A percentile compares a stretch with the other conserved stretches of the same genome.
Evolutionary conservation across 2,888 invertebrate genomes (phyloP).

Genomic region (Orthosia cruda): DNA sequence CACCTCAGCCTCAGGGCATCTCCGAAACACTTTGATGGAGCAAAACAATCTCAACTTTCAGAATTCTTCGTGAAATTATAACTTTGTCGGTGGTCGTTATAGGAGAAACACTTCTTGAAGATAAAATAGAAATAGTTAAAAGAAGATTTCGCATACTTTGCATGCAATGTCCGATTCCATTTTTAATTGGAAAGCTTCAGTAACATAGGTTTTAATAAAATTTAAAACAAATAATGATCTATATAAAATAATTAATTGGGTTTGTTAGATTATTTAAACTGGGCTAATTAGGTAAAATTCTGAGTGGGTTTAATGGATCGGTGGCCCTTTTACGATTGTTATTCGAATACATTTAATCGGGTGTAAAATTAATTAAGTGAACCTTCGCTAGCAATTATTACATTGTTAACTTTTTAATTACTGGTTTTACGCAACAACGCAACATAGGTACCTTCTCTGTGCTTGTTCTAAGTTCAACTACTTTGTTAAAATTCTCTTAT

Average conservation of each 20-base stretch:
- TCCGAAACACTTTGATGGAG: conserved; percentile 83
- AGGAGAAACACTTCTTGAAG: conserved; percentile 58
- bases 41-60: conserved; percentile 89
- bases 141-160: conserved; percentile 47
- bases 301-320: conserved; percentile 12
- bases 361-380: conserved; percentile 37
- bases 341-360: conserved; percentile 28
- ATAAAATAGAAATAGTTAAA: conserved; percentile 62
- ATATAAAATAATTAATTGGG: conserved; percentile 2
- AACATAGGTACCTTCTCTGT: background rate
- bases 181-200: conserved; percentile 20
- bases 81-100: conserved; percentile 75
- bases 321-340: conserved; percentile 28
- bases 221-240: background rate
- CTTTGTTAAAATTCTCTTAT: background rate
- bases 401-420: conserved; percentile 19
- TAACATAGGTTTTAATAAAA: background rate
- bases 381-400: conserved; percentile 7
- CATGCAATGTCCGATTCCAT: conserved; percentile 6
- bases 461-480: background rate
- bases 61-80: conserved; percentile 87
- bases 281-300: conserved; percentile 23
- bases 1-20: conserved; percentile 70
- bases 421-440: background rate
- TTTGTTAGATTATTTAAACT: background rate